Evolutionary conservation across 2,797 vertebrate genomes (phyloP), one percentile per base, ranked within the genome.

Genomic region (Epinephelus coioides): DNA sequence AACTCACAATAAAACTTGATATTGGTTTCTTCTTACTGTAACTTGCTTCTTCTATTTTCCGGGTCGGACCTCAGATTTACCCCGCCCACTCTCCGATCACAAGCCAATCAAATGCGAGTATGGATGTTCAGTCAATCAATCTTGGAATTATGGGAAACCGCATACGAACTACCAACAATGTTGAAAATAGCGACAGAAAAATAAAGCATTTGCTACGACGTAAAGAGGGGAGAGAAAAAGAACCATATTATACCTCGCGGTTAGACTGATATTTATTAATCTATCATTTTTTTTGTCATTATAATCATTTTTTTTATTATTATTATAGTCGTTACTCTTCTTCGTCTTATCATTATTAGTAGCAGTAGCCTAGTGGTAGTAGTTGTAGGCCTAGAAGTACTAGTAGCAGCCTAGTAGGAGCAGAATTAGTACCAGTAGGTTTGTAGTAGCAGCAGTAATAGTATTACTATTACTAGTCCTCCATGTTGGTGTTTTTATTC

Each of bases 71-170:
- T 61, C 13, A 23, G 49, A 1, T 25, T 43, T 2, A 60, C 38
- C 11, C 70, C 68, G 73, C 90, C 88, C 80, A 80, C 49, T 57
- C 38, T 19, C 2, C 2, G 4, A 40, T 14, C 13, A 49, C 25
- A n/a, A 68, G 61, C 88, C 86, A 89, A 90, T 88, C 55, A 83
- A 55, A 84, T 68, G 17, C 0, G n/a, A 73, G 25, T 56, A 50
- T 13, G 1, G 4, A 38, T 69, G 87, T 50, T 70, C 21, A 21
- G 21, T 21, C 21, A 21, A 21, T 21, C 80, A 18, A 67, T 49
- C 0, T 34, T n/a, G 4, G 0, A 25, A 27, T 50, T 44, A n/a
- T 2, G 15, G 0, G 0, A 61, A 1, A 23, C 5, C 0, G 9
- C 2, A 55, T 1, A 7, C 10, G 2, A 70, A 54, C 4, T 6